phyloP scores from a whole-genome alignment of 2,797 vertebrate species.

The Coregonus sp. region DNA sequence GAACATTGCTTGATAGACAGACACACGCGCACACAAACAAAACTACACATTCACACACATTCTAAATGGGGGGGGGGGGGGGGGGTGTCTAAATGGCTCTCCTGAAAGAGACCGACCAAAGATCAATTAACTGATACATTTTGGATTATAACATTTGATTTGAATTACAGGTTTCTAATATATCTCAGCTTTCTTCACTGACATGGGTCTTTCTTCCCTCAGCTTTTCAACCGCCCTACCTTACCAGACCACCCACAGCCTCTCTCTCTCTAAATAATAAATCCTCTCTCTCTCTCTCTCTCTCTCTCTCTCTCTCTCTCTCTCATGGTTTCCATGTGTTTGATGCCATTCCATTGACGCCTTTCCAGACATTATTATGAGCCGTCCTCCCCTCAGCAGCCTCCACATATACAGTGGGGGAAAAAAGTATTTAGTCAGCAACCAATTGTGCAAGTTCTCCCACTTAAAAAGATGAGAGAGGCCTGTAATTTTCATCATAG shows the following conservation, averaged over 20 bases:
- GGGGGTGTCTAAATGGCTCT: constrained; percentile 44
- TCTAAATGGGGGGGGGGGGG: constrained; percentile 36
- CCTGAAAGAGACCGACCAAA: constrained; percentile 50
- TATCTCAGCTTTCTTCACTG: background rate
- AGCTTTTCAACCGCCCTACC: constrained; percentile 29
- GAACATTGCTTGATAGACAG: constrained; percentile 34
- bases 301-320: background rate
- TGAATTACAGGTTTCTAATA: constrained; percentile 56
- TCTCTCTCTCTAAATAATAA: constrained; percentile 12
- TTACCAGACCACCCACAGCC: constrained; percentile 26
- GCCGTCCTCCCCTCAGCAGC: too few relatives aligned
- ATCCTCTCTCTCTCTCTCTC: constrained; percentile 11
- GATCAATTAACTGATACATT: constrained; percentile 67
- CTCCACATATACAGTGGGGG: too few relatives aligned
- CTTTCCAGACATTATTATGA: too few relatives aligned
- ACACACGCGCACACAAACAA: background rate
- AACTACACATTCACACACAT: constrained; percentile 2
- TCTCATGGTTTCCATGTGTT: too few relatives aligned
- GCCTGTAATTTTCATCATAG: too few relatives aligned
- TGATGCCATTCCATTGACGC: too few relatives aligned
- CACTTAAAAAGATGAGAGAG: too few relatives aligned
- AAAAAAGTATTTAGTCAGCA: too few relatives aligned
- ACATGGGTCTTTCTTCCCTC: background rate
- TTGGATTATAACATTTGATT: constrained; percentile 62
- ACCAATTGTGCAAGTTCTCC: too few relatives aligned